Conservation (phyloP, 2,888 invertebrate genomes). For the Drosophila melanosoma region DNA sequence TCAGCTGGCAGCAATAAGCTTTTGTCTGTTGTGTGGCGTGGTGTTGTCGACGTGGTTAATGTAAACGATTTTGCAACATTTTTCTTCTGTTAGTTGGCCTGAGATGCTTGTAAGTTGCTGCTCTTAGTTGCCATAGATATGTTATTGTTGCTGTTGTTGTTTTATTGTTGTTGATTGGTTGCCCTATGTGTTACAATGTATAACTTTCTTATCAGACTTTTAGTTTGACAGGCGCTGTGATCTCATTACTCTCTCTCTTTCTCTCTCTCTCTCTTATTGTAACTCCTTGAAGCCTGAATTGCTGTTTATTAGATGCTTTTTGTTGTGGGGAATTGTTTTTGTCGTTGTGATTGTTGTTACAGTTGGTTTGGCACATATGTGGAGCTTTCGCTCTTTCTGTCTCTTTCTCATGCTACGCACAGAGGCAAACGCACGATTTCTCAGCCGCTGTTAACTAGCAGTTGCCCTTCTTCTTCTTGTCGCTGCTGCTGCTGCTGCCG, state of each 20-base stretch:
- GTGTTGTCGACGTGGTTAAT: not conserved
- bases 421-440: conserved; percentile 23
- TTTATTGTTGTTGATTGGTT: conserved; percentile 35
- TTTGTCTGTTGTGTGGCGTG: conserved; percentile 36
- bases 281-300: conserved; percentile 56
- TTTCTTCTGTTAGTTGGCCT: conserved; percentile 32
- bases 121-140: conserved; percentile 41
- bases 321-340: conserved; percentile 16
- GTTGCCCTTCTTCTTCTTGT: conserved; percentile 36
- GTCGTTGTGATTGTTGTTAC: conserved; percentile 32
- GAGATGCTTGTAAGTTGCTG: conserved; percentile 26
- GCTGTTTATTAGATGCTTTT: conserved; percentile 43
- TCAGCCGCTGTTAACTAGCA: conserved; percentile 48
- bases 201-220: conserved; percentile 62
- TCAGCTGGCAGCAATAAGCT: conserved; percentile 43
- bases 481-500: conserved; percentile 35
- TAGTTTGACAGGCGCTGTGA: conserved; percentile 55
- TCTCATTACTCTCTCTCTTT: conserved; percentile 35
- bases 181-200: conserved; percentile 41
- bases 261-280: conserved; percentile 28
- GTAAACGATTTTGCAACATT: conserved; percentile 17
- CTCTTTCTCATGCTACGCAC: conserved; percentile 70
- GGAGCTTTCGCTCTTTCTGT: conserved; percentile 55
- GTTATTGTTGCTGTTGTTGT: conserved; percentile 36
- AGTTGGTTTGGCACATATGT: conserved; percentile 62